Conservation (phyloP, 2,797 vertebrate genomes). For the Syngnathus rostellatus region DNA sequence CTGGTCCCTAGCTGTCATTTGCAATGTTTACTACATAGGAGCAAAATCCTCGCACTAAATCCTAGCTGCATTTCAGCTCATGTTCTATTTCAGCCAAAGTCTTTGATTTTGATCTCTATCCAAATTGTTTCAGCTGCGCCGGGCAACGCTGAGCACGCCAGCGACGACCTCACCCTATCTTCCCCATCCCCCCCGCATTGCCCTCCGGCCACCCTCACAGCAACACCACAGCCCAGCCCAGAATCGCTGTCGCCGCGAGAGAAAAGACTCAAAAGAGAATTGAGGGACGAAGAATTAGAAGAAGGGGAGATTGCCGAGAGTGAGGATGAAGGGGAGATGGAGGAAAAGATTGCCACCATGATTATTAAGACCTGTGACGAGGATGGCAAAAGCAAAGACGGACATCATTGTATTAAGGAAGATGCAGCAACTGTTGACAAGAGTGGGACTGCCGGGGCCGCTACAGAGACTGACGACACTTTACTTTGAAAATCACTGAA, state of each 20-base stretch:
- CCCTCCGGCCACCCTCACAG: slow-evolving; percentile 6
- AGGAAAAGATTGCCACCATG: background rate
- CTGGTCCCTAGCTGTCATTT: slow-evolving; percentile 13
- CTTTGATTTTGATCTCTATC: slow-evolving; percentile 4
- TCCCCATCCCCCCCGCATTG: slow-evolving; percentile 3
- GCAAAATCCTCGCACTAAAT: background rate
- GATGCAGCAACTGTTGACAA: slow-evolving; percentile 5
- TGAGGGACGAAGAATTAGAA: slow-evolving; percentile 44
- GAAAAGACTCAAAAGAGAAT: slow-evolving; percentile 44
- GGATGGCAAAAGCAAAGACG: slow-evolving; percentile 12
- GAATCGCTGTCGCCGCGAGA: slow-evolving; percentile 27
- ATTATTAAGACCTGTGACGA: slow-evolving; percentile 4
- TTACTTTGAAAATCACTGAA: background rate
- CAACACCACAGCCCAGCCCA: slow-evolving; percentile 14
- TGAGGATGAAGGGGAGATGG: slow-evolving; percentile 40
- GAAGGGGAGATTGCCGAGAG: slow-evolving; percentile 68
- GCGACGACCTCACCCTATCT: slow-evolving; percentile 15
- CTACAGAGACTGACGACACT: slow-evolving; percentile 10
- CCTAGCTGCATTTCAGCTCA: background rate
- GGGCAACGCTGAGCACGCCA: slow-evolving; percentile 12
- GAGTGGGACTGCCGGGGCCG: slow-evolving; percentile 14
- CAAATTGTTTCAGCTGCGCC: slow-evolving; percentile 51
- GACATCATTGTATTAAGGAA: slow-evolving; percentile 11
- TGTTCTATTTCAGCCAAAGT: background rate
- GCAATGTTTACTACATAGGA: slow-evolving; percentile 5